Percentiles rank a stretch among this genome's conserved stretches.
Conservation (phyloP, 2,797 vertebrate species). For the Coluber constrictor region DNA sequence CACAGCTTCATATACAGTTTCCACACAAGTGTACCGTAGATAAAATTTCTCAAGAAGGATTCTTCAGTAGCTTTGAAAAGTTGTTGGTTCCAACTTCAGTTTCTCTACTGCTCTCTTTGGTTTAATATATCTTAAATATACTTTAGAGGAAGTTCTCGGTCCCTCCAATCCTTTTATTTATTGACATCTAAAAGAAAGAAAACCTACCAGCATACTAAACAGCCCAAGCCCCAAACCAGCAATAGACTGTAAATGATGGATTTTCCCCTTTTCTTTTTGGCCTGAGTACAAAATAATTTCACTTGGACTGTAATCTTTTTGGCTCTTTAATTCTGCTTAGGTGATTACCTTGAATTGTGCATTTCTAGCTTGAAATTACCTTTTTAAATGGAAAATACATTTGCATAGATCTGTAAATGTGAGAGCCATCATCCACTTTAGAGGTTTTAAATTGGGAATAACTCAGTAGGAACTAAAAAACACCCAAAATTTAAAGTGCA, state of each 20-base stretch:
- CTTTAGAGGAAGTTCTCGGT: not conserved
- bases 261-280: slow-evolving; percentile 30
- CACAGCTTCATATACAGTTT: not conserved
- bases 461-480: not conserved
- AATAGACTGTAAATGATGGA: slow-evolving; percentile 61
- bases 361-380: slow-evolving; percentile 49
- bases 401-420: not conserved
- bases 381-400: slow-evolving; percentile 4
- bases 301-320: slow-evolving; percentile 65
- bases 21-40: not conserved
- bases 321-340: slow-evolving; percentile 66
- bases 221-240: slow-evolving; percentile 47
- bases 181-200: slow-evolving; percentile 24
- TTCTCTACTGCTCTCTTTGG: slow-evolving; percentile 29
- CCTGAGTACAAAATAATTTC: slow-evolving; percentile 64
- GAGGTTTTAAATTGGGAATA: not conserved
- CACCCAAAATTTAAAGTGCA: not conserved
- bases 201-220: slow-evolving; percentile 45
- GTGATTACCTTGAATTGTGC: slow-evolving; percentile 52
- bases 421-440: slow-evolving; percentile 21
- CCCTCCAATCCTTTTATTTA: slow-evolving; percentile 24
- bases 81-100: not conserved
- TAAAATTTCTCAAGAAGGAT: not conserved
- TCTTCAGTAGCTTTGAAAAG: slow-evolving; percentile 20
- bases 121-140: slow-evolving; percentile 5